Evolutionary conservation across 2,797 vertebrate genomes (phyloP), one percentile per base, ranked within the genome.

Genomic region (Ceyx erithaca): DNA sequence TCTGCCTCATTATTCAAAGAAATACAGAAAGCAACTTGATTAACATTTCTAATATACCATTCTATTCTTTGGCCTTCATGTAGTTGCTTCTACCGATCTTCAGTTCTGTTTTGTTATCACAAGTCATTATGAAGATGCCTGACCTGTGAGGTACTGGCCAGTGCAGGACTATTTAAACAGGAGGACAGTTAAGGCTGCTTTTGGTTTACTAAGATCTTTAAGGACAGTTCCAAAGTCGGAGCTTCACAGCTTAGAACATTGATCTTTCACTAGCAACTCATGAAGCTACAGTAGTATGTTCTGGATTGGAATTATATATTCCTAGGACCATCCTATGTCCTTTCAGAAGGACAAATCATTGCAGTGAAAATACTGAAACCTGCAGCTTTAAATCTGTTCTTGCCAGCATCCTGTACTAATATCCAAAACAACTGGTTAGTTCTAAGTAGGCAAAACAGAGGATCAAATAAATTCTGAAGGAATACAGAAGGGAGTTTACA

Each of bases 371-470:
- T 28, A 89, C 5, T 19, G 31, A 73, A 69, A 87, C 15, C 7
- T 35, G 18, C 25, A 78, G 25, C 41, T 75, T 57, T 41, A 67
- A 49, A 37, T 30, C 52, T 64, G 5, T 73, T 77, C 63, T 22
- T 35, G 43, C 2, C 2, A 9, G 41, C 11, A 52, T 51, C 0
- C 0, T 66, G 31, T 43, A 71, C 0, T 0, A 76, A 16, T 33
- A 54, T 18, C 31, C 17, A 64, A 92, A 69, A 41, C 10, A 23
- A 62, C 9, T 26, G 5, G 3, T 45, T 46, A 54, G 20, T 43
- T 72, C 18, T 21, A 69, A 66, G 59, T 1, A 57, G 43, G 21
- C 15, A 73, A 85, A 89, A 79, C 20, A 55, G 23, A 79, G 6
- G 20, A 73, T 58, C 21, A 63, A 87, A 73, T 31, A 1, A 61